Conservation (phyloP, 2,113 vertebrate species). For the Hoplias malabaricus region DNA sequence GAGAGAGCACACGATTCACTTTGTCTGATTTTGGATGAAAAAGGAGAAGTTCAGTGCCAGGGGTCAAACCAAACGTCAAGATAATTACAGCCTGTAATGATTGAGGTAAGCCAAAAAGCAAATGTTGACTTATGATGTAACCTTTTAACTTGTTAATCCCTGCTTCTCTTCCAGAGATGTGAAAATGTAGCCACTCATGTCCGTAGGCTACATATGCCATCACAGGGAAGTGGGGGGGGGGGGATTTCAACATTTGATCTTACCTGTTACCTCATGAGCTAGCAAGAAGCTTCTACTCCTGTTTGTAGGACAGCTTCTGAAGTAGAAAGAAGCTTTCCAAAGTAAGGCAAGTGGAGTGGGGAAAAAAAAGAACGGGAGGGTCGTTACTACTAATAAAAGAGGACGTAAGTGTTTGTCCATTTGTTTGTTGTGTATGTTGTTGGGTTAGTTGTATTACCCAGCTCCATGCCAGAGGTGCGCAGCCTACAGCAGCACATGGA, state of each 20-base stretch:
- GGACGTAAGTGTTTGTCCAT: constrained; percentile 9
- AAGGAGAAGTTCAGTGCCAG: constrained; percentile 32
- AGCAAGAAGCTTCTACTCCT: constrained; percentile 43
- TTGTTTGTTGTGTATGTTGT: constrained; percentile 50
- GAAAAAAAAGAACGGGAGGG: background rate
- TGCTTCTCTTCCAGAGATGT: constrained; percentile 63
- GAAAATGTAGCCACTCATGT: constrained; percentile 66
- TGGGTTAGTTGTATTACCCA: constrained; percentile 60
- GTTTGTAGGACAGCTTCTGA: background rate
- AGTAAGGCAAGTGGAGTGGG: background rate
- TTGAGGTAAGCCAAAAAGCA: constrained; percentile 68
- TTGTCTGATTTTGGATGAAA: constrained; percentile 45
- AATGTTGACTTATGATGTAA: constrained; percentile 72
- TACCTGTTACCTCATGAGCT: constrained; percentile 57
- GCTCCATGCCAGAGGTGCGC: constrained; percentile 55
- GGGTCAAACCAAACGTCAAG: constrained; percentile 44
- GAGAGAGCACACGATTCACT: background rate
- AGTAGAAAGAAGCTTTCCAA: background rate
- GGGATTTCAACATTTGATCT: constrained; percentile 46
- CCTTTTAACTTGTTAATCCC: constrained; percentile 71
- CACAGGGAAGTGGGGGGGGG: constrained; percentile 61
- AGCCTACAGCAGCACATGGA: constrained; percentile 70
- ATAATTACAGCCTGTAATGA: constrained; percentile 67
- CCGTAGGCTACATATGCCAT: constrained; percentile 70
- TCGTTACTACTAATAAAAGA: background rate